These are phyloP conservation scores for Kradibia gibbosae DNA, from an alignment of 1,140 invertebrate species.

Conservation along the genomic window DNA sequence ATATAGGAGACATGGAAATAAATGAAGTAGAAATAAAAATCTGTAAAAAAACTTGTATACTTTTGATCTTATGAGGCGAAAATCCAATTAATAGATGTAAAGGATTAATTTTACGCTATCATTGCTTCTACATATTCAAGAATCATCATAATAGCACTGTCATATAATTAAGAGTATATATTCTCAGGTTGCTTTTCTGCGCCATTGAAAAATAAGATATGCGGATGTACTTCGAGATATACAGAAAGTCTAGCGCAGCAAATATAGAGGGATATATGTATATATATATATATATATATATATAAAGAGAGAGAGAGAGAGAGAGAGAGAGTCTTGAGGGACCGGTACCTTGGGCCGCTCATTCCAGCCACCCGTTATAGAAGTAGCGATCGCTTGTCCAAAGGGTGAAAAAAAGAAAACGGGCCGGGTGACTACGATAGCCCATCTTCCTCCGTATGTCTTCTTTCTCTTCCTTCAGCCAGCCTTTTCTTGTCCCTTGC, in stretches of 20 bases:
- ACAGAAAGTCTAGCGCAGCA: no score
- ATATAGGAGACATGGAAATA: background rate
- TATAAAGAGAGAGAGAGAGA: background rate
- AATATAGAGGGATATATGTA: background rate
- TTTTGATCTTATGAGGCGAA: conserved; percentile 4
- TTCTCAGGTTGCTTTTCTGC: background rate
- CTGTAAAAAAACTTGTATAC: background rate
- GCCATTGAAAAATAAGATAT: background rate
- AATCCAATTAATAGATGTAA: conserved; percentile 36
- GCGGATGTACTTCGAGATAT: background rate
- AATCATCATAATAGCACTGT: conserved; percentile 2
- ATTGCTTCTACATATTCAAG: background rate
- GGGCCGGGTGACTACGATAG: conserved; percentile 67
- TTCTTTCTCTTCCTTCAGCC: conserved; percentile 42
- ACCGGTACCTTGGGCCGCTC: conserved; percentile 53
- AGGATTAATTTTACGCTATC: conserved; percentile 25
- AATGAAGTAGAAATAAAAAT: background rate
- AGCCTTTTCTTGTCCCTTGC: background rate
- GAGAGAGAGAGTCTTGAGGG: background rate
- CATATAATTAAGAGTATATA: no score
- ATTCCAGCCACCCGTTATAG: conserved; percentile 70
- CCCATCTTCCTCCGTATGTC: conserved; percentile 39
- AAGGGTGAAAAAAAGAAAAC: conserved; percentile 70
- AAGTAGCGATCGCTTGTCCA: conserved; percentile 62
- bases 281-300: background rate